Percentiles rank a stretch among this genome's conserved stretches.
Conservation (phyloP, 2,797 vertebrate species). For the Artibeus jamaicensis region DNA sequence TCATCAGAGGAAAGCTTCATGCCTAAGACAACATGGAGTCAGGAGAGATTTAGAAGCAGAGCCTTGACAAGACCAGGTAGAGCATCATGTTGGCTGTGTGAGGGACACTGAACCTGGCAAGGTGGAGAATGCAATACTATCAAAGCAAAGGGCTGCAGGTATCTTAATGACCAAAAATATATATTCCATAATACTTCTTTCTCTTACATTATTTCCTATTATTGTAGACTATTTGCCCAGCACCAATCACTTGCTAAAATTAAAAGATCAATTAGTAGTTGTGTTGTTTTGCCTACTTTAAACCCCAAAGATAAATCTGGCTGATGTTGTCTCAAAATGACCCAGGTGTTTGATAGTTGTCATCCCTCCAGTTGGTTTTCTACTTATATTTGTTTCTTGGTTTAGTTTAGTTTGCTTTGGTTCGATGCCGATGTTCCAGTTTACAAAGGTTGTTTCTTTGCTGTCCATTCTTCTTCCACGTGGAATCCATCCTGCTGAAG, state of each 20-base stretch:
- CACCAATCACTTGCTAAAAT: background rate
- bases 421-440: background rate
- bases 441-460: background rate
- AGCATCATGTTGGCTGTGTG: background rate
- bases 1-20: background rate
- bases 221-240: background rate
- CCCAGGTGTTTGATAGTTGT: background rate
- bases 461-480: accelerated
- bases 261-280: background rate
- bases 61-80: background rate
- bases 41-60: background rate
- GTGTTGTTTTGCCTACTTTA: background rate
- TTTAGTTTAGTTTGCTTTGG: background rate
- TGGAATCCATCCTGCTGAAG: constrained; percentile 51
- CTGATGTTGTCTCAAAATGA: background rate
- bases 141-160: background rate
- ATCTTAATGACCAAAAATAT: background rate
- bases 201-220: background rate
- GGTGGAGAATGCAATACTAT: background rate
- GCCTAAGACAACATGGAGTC: background rate
- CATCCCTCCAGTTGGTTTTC: background rate
- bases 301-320: background rate
- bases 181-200: background rate
- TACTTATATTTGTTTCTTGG: background rate
- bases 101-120: background rate